A percentile compares a stretch with the other conserved stretches of the same genome.
Conservation (phyloP, 2,888 invertebrate genomes). For the Spodoptera picta region DNA sequence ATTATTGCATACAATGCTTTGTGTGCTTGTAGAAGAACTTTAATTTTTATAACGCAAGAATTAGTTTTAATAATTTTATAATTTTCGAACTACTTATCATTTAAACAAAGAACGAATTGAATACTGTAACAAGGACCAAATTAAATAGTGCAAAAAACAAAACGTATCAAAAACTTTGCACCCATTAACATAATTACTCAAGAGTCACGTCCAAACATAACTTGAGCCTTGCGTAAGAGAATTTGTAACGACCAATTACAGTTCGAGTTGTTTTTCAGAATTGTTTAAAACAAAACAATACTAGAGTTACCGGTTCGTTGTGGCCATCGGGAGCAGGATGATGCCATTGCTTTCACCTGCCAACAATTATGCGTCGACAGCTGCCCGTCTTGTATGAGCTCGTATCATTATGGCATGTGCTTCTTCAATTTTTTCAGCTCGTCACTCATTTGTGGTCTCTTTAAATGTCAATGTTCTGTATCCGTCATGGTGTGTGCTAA, state of each 20-base stretch:
- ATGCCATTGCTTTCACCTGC: conserved; percentile 67
- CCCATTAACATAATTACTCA: conserved; percentile 50
- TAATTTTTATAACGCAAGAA: too few relatives aligned
- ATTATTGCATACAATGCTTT: too few relatives aligned
- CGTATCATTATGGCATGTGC: conserved; percentile 26
- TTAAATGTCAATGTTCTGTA: conserved; percentile 16
- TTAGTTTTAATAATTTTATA: too few relatives aligned
- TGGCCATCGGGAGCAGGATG: conserved; percentile 41
- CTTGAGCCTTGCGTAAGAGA: conserved; percentile 40
- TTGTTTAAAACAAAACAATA: conserved; percentile 51
- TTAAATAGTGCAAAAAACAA: conserved; percentile 22
- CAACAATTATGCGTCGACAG: conserved; percentile 53
- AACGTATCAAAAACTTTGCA: conserved; percentile 17
- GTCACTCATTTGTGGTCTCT: conserved; percentile 22
- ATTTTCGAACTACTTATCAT: neutral
- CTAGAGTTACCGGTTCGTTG: conserved; percentile 51
- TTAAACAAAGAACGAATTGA: conserved; percentile 11
- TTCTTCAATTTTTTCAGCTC: conserved; percentile 25
- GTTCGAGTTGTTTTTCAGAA: conserved; percentile 45
- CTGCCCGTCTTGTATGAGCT: conserved; percentile 45
- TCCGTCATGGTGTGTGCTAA: neutral
- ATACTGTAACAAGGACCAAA: conserved; percentile 6
- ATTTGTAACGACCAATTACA: conserved; percentile 44
- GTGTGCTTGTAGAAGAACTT: too few relatives aligned
- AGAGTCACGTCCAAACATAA: conserved; percentile 34